Conservation (phyloP, 2,888 invertebrate genomes). For the Hypena proboscidalis region DNA sequence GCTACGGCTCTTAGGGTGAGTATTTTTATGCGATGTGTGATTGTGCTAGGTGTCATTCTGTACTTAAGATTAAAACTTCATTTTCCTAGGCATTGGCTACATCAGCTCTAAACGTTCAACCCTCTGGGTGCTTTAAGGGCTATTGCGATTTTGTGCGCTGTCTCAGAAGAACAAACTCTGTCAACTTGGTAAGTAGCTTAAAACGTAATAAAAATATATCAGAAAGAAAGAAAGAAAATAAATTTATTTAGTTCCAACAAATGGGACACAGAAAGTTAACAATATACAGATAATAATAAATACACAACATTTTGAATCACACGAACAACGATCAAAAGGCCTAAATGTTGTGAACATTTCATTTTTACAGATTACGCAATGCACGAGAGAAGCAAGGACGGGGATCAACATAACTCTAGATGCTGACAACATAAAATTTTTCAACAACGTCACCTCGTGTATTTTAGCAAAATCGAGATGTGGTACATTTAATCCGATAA, state of each 20-base stretch:
- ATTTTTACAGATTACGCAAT: conserved; percentile 78
- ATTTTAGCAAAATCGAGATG: conserved; percentile 87
- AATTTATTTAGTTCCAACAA: too few relatives aligned
- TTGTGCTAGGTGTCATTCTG: too few relatives aligned
- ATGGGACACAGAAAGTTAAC: too few relatives aligned
- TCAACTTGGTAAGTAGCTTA: conserved; percentile 80
- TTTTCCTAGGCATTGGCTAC: conserved; percentile 67
- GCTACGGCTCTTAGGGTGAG: conserved; percentile 79
- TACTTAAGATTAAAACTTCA: too few relatives aligned
- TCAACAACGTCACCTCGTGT: conserved; percentile 88
- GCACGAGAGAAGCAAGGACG: conserved; percentile 80
- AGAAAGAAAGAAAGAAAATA: too few relatives aligned
- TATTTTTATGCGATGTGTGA: conserved; percentile 4
- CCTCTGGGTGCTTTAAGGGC: conserved; percentile 83
- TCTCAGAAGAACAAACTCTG: conserved; percentile 82
- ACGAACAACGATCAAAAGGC: too few relatives aligned
- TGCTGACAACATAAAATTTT: conserved; percentile 82
- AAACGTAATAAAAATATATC: too few relatives aligned
- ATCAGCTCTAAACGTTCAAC: conserved; percentile 76
- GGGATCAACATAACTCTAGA: conserved; percentile 78
- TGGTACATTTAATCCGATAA: conserved; percentile 87
- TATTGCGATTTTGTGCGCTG: conserved; percentile 87
- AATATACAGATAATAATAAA: too few relatives aligned
- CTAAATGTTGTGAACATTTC: too few relatives aligned
- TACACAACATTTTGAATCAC: too few relatives aligned